These are phyloP conservation scores for Drusus annulatus DNA, from an alignment of 1,140 invertebrate species.

Conservation along the genomic window DNA sequence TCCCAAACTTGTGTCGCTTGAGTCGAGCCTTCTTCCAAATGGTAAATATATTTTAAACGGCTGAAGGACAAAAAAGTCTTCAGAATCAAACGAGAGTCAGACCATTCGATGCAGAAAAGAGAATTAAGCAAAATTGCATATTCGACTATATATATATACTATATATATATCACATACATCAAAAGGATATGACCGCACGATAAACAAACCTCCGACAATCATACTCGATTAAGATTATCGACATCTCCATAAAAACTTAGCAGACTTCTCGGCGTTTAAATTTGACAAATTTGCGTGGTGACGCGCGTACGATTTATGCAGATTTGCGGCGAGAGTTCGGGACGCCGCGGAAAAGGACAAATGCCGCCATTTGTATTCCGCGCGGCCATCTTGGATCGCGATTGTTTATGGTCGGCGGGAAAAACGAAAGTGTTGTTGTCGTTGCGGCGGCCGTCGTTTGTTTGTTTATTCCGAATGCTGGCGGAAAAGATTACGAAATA, in stretches of 20 bases:
- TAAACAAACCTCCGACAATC: too few species aligned
- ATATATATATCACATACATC: too few species aligned
- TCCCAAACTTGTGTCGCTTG: too few species aligned
- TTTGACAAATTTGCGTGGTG: not conserved
- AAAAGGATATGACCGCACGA: too few species aligned
- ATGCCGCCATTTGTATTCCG: conserved; percentile 24
- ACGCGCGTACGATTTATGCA: not conserved
- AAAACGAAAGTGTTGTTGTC: conserved; percentile 4
- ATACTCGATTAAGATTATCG: too few species aligned
- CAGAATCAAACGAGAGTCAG: too few species aligned
- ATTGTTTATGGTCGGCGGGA: conserved; percentile 9
- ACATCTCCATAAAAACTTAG: not conserved
- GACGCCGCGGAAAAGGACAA: not conserved
- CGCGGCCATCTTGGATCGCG: conserved; percentile 27
- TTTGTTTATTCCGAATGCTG: conserved; percentile 9
- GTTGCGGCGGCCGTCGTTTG: not conserved
- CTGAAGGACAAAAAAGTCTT: too few species aligned
- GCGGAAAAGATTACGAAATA: not conserved
- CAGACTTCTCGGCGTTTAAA: not conserved
- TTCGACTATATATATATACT: too few species aligned
- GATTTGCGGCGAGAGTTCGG: not conserved
- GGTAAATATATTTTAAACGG: too few species aligned
- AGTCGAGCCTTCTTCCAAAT: too few species aligned
- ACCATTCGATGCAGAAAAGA: too few species aligned
- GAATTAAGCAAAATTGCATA: too few species aligned